These are phyloP conservation scores for Champsocephalus gunnari DNA, from an alignment of 2,797 vertebrate species.

Conservation along the genomic window DNA sequence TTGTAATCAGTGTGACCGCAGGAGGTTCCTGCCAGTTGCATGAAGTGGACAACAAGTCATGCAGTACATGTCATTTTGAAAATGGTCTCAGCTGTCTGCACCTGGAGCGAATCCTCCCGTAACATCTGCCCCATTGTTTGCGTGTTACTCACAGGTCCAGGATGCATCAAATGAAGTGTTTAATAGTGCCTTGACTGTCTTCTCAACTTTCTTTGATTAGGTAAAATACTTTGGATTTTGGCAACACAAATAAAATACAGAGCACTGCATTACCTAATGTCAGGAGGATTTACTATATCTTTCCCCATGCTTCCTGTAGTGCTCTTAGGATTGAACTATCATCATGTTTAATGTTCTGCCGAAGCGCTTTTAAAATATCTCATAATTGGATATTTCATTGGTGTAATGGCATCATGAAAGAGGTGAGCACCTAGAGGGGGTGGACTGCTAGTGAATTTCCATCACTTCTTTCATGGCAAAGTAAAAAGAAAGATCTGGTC, in stretches of 20 bases:
- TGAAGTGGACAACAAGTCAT: constrained; percentile 15
- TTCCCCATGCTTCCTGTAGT: constrained; percentile 8
- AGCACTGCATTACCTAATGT: background rate
- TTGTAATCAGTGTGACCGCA: constrained; percentile 47
- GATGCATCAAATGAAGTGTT: constrained; percentile 38
- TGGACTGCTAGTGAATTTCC: constrained; percentile 19
- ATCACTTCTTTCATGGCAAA: constrained; percentile 9
- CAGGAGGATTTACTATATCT: constrained; percentile 6
- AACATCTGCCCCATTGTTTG: constrained; percentile 33
- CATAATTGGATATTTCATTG: constrained; percentile 28
- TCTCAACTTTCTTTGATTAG: constrained; percentile 8
- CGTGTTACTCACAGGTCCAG: constrained; percentile 15
- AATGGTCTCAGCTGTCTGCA: constrained; percentile 29
- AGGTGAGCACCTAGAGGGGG: constrained; percentile 24
- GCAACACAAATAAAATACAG: background rate
- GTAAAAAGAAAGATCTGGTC: background rate
- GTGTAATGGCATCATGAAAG: constrained; percentile 17
- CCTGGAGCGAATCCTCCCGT: constrained; percentile 29
- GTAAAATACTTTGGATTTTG: constrained; percentile 3
- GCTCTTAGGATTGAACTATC: background rate
- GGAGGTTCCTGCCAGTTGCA: constrained; percentile 10
- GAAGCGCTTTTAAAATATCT: constrained; percentile 32
- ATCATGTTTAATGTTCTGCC: constrained; percentile 1
- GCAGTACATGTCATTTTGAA: constrained; percentile 41
- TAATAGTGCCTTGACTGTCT: constrained; percentile 14